Conservation (phyloP, 2,888 invertebrate species). For the Yponomeuta malinellus region DNA sequence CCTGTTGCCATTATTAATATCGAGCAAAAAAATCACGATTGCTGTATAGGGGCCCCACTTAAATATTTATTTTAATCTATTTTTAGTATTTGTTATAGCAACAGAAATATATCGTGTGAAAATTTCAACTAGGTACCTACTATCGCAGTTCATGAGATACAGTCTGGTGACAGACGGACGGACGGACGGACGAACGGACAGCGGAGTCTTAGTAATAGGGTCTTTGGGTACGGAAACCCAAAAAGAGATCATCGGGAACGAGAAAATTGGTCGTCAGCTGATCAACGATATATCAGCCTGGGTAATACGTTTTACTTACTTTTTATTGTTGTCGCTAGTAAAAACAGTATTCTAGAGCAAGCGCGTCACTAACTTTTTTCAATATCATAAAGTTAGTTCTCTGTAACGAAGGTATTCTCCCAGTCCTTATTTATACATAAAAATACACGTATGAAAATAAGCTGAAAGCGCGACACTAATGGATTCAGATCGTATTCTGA, state of each 20-base stretch:
- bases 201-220: too few relatives aligned
- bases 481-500: constrained; percentile 5
- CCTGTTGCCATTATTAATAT: too few relatives aligned
- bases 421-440: background rate
- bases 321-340: background rate
- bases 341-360: background rate
- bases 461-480: background rate
- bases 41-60: too few relatives aligned
- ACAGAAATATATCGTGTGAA: too few relatives aligned
- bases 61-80: too few relatives aligned
- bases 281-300: background rate
- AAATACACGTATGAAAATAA: background rate
- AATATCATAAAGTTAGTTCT: background rate
- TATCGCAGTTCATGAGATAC: too few relatives aligned
- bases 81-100: too few relatives aligned
- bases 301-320: background rate
- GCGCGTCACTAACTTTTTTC: background rate
- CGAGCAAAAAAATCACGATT: too few relatives aligned
- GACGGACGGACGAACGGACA: too few relatives aligned
- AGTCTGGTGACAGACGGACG: too few relatives aligned
- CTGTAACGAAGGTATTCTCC: background rate
- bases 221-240: too few relatives aligned
- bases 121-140: background rate
- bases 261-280: background rate
- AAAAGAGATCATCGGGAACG: background rate